Base-by-base conservation (phyloP, 2,797 vertebrate genomes). In the Tapera naevia region DNA sequence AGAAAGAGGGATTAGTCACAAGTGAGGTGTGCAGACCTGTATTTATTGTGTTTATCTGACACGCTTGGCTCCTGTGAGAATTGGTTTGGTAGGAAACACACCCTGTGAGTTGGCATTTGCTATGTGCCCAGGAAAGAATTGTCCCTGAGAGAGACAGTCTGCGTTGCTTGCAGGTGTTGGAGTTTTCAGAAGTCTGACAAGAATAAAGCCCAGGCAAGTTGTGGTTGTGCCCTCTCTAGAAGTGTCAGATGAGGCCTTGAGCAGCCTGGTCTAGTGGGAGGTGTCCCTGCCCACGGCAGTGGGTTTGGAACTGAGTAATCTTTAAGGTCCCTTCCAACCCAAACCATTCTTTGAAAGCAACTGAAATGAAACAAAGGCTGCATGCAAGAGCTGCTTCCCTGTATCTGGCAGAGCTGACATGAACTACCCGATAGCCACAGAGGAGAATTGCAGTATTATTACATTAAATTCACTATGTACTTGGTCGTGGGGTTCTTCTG, bases 311-410 rank as follows among this genome's bases (percentile, higher is more conserved):
- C 19, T 46, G 45, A 45, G 46, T 46, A 8, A 17, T 21, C 45
- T 46, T 46, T 17, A 17, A 46, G 18, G 45, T 46, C 45, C 21
- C 45, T 46, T 46, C 8, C 21, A 46, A 46, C 45, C 45, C 45
- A 22, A 21, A 46, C 45, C 21, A 46, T 46, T 46, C 45, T 22
- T 43, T 46, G 45, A 46, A 43, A 43, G 23, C 91, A 57, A 75
- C 61, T 93, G 25, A 76, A 89, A 60, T 90, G 78, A 65, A 93
- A 83, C 56, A 86, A 65, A 78, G 66, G 33, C 75, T 93, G 61
- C 14, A 19, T 86, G 76, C 75, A 64, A 79, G 73, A 87, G 50
- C 39, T 32, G 17, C 41, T 96, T 88, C 57, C 61, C 71, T 7
- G 1, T 41, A n/a, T 9, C 46, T 27, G 58, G 72, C 64, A 51